A percentile compares a stretch with the other conserved stretches of the same genome.
Conservation (phyloP, 2,113 vertebrate species). For the Hemiprocne comata region DNA sequence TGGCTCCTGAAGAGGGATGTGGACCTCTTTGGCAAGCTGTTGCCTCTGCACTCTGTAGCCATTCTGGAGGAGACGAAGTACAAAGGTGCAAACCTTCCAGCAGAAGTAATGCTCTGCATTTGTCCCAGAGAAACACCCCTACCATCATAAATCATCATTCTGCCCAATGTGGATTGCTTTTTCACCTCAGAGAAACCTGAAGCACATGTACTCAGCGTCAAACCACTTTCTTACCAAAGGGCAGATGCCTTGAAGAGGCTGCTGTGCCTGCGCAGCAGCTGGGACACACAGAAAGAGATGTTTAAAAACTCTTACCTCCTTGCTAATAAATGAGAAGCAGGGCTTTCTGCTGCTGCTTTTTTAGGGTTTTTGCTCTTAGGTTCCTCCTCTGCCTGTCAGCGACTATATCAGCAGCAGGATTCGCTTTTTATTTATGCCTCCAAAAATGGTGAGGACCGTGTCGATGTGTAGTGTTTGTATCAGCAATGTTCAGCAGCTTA, state of each 20-base stretch:
- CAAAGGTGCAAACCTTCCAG: background rate
- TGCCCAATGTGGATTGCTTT: background rate
- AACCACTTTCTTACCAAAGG: background rate
- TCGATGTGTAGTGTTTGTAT: background rate
- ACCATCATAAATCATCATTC: background rate
- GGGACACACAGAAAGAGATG: background rate
- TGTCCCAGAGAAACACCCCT: background rate
- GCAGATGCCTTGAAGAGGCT: background rate
- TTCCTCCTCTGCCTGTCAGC: background rate
- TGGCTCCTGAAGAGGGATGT: background rate
- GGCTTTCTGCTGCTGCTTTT: background rate
- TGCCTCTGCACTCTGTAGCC: background rate
- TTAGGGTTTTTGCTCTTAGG: background rate
- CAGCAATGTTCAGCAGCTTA: background rate
- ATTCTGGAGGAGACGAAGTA: background rate
- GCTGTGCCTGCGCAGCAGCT: background rate
- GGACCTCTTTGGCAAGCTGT: background rate
- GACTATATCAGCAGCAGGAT: background rate
- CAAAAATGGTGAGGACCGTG: background rate
- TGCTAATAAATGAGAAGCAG: background rate
- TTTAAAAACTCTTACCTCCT: background rate
- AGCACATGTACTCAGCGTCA: background rate
- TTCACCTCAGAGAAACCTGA: background rate
- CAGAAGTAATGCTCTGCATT: background rate
- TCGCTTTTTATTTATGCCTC: background rate